A percentile compares a stretch with the other conserved stretches of the same genome.
phyloP scores from a whole-genome alignment of 2,888 invertebrate species.

The Amaurobius ferox region DNA sequence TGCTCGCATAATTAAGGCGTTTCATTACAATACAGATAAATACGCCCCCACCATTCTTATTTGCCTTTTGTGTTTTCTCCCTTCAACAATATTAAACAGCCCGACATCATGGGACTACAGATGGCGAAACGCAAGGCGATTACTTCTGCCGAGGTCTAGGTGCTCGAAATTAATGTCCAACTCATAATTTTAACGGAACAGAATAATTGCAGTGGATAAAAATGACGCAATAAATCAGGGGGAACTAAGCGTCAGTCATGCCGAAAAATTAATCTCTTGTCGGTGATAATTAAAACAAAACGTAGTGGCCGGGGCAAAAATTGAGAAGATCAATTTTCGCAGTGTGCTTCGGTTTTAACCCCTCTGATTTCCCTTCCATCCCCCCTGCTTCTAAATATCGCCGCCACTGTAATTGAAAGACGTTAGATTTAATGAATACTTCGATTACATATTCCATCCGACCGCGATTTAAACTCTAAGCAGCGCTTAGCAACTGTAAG shows the following conservation, averaged over 20 bases:
- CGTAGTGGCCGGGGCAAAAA: slow-evolving; percentile 68
- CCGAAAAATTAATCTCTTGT: slow-evolving; percentile 71
- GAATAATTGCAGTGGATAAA: slow-evolving; percentile 70
- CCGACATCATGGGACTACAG: slow-evolving; percentile 24
- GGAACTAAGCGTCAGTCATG: slow-evolving; percentile 64
- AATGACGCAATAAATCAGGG: slow-evolving; percentile 68
- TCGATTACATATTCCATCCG: slow-evolving; percentile 66
- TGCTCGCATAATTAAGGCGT: neutral
- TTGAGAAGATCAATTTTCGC: slow-evolving; percentile 70
- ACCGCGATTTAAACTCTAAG: slow-evolving; percentile 45
- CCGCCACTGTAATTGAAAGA: slow-evolving; percentile 70
- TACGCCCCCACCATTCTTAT: slow-evolving; percentile 6
- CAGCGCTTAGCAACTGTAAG: slow-evolving; percentile 70
- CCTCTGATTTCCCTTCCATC: slow-evolving; percentile 22
- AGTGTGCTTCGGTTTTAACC: slow-evolving; percentile 56
- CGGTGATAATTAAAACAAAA: slow-evolving; percentile 72
- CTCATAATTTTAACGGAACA: slow-evolving; percentile 59
- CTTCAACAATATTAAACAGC: slow-evolving; percentile 19
- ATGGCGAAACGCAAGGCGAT: slow-evolving; percentile 27
- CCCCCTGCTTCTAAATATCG: slow-evolving; percentile 58
- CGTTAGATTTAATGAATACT: slow-evolving; percentile 72
- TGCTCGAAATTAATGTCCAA: slow-evolving; percentile 44
- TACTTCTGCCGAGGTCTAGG: slow-evolving; percentile 12
- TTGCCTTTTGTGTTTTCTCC: neutral
- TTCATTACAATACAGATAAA: slow-evolving; percentile 17